phyloP scores from a whole-genome alignment of 2,113 vertebrate genomes.

The Sander vitreus region DNA sequence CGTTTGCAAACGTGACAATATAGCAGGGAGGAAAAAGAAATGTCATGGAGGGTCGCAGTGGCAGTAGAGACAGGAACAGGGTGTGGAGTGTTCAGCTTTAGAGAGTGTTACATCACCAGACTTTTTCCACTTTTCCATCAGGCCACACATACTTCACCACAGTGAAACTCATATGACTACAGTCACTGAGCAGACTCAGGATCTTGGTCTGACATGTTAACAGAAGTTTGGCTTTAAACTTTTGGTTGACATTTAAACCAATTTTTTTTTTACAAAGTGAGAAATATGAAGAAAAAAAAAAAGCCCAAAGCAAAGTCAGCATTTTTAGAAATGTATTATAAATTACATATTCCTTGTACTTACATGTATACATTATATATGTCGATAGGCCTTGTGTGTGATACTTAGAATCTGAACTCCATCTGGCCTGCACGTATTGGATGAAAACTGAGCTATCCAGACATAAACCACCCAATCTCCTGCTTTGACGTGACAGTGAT shows the following conservation, averaged over 20 bases:
- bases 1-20: slow-evolving; percentile 61
- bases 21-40: slow-evolving; percentile 57
- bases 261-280: not conserved
- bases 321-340: no score
- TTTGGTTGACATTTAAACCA: slow-evolving; percentile 16
- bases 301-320: slow-evolving; percentile 10
- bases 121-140: slow-evolving; percentile 79
- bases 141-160: slow-evolving; percentile 65
- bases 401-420: slow-evolving; percentile 3
- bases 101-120: slow-evolving; percentile 79
- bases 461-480: slow-evolving; percentile 9
- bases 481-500: slow-evolving; percentile 6
- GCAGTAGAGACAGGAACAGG: slow-evolving; percentile 68
- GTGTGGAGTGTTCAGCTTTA: slow-evolving; percentile 70
- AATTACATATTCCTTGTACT: slow-evolving; percentile 6
- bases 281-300: slow-evolving; percentile 5
- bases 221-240: slow-evolving; percentile 16
- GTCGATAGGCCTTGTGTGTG: not conserved
- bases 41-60: slow-evolving; percentile 55
- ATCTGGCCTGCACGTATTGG: not conserved
- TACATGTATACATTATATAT: slow-evolving; percentile 14
- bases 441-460: slow-evolving; percentile 14
- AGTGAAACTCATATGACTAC: slow-evolving; percentile 25
- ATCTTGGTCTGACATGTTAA: slow-evolving; percentile 29
- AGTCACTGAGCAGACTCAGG: slow-evolving; percentile 28